Evolutionary conservation across 2,888 invertebrate genomes (phyloP).

Genomic region (Melieria omissa): DNA sequence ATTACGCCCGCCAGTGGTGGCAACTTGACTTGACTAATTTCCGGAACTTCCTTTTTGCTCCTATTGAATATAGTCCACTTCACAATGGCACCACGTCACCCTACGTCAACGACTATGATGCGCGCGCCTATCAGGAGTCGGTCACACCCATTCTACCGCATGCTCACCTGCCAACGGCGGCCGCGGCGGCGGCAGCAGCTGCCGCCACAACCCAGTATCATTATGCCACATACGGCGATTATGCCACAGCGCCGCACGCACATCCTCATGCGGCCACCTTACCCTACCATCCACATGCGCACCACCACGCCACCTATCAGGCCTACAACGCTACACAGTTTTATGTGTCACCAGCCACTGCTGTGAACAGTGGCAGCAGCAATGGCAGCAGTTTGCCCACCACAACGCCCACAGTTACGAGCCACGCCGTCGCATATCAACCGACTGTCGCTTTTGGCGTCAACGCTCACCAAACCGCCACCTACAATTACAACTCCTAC

Average conservation of each 20-base stretch:
- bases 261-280: slow-evolving; percentile 32
- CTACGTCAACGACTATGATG: slow-evolving; percentile 54
- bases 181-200: slow-evolving; percentile 28
- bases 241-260: slow-evolving; percentile 15
- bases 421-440: not conserved
- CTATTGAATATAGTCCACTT: slow-evolving; percentile 45
- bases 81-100: slow-evolving; percentile 45
- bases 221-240: slow-evolving; percentile 17
- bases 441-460: slow-evolving; percentile 12
- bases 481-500: slow-evolving; percentile 20
- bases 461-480: not conserved
- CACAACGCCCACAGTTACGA: not conserved
- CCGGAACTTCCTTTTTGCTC: too few relatives aligned
- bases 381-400: slow-evolving; percentile 9
- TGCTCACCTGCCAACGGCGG: slow-evolving; percentile 45
- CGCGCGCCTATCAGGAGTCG: slow-evolving; percentile 47
- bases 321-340: slow-evolving; percentile 21
- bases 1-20: slow-evolving; percentile 37
- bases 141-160: slow-evolving; percentile 53
- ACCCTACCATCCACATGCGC: slow-evolving; percentile 38
- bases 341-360: slow-evolving; percentile 13
- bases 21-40: too few relatives aligned
- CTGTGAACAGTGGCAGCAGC: slow-evolving; percentile 15
- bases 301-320: slow-evolving; percentile 29
- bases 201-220: slow-evolving; percentile 37